These are phyloP conservation scores for Semnopithecus entellus DNA, from an alignment of 2,113 vertebrate species.

Conservation along the genomic window DNA sequence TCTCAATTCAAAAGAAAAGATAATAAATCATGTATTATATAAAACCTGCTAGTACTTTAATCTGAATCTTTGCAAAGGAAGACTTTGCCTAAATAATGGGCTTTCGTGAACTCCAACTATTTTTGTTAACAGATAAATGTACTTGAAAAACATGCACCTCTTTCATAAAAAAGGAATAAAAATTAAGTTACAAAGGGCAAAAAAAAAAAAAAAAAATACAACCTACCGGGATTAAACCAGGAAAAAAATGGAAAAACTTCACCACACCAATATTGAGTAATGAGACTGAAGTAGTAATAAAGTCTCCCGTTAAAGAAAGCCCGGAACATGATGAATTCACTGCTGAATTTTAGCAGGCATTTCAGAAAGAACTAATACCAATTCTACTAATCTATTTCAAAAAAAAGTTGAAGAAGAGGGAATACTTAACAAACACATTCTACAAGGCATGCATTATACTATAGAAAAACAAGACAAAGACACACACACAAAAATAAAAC, in stretches of 20 bases:
- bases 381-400: neutral
- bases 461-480: neutral
- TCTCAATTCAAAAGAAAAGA: neutral
- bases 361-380: neutral
- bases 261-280: neutral
- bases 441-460: no score
- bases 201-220: neutral
- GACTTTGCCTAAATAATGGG: neutral
- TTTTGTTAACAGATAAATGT: neutral
- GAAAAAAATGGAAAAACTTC: neutral
- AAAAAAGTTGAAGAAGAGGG: neutral
- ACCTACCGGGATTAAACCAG: neutral
- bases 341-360: neutral
- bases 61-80: neutral
- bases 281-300: neutral
- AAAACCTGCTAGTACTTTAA: neutral
- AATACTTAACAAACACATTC: neutral
- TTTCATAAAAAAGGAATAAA: neutral
- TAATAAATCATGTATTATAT: neutral
- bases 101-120: neutral
- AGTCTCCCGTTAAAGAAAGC: neutral
- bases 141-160: neutral
- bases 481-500: neutral
- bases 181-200: neutral
- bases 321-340: neutral